Evolutionary conservation across 2,888 invertebrate species (phyloP).

Genomic region (Dromius quadrimaculatus): DNA sequence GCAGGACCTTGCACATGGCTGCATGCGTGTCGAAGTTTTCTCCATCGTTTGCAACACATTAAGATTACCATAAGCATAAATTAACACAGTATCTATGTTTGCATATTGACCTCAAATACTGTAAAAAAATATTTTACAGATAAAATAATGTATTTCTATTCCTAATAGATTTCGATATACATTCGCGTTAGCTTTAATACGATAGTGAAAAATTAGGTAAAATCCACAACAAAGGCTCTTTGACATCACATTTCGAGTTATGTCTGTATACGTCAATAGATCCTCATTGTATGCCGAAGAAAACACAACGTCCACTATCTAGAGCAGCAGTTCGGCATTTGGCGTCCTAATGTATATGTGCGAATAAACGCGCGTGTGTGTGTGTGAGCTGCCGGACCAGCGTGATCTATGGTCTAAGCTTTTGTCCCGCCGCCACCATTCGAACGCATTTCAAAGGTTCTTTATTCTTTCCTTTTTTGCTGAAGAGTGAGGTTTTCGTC

Average conservation of each 20-base stretch:
- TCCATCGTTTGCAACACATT: too few relatives aligned
- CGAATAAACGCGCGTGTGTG: slow-evolving; percentile 13
- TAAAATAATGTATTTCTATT: too few relatives aligned
- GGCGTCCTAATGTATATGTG: slow-evolving; percentile 27
- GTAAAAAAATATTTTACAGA: slow-evolving; percentile 19
- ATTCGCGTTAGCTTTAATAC: too few relatives aligned
- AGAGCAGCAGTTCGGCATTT: not conserved
- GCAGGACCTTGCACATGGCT: too few relatives aligned
- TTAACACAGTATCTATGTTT: slow-evolving; percentile 24
- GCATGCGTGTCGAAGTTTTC: too few relatives aligned
- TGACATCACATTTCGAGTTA: too few relatives aligned
- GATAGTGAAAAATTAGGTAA: too few relatives aligned
- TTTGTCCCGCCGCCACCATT: slow-evolving; percentile 50
- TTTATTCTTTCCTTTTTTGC: slow-evolving; percentile 45
- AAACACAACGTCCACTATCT: not conserved
- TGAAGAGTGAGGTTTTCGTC: slow-evolving; percentile 26
- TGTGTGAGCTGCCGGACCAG: not conserved
- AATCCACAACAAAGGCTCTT: too few relatives aligned
- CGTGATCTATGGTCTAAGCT: slow-evolving; percentile 46
- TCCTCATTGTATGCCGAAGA: too few relatives aligned
- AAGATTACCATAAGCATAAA: slow-evolving; percentile 32
- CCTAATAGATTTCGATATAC: too few relatives aligned
- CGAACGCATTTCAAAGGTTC: slow-evolving; percentile 46
- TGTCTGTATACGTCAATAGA: too few relatives aligned
- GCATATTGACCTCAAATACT: slow-evolving; percentile 35